phyloP scores from a whole-genome alignment of 1,140 invertebrate species.

The Berghia stephanieae region DNA sequence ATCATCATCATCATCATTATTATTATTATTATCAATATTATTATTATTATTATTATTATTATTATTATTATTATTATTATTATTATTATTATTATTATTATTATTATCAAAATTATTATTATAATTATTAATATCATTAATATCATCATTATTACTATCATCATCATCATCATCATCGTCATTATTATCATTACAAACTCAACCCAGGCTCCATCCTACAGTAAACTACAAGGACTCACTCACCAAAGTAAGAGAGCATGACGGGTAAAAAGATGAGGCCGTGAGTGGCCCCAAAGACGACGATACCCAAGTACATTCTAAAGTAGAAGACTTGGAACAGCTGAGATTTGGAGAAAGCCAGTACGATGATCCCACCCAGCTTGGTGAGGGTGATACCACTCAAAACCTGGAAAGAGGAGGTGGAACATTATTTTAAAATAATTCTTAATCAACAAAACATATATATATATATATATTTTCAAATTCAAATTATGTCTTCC shows the following conservation, averaged over 20 bases:
- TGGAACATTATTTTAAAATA: too few species aligned
- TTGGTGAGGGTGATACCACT: slow-evolving; percentile 95
- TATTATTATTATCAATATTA: too few species aligned
- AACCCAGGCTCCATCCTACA: not conserved
- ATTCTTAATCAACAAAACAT: too few species aligned
- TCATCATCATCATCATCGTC: not conserved
- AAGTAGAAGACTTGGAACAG: slow-evolving; percentile 95
- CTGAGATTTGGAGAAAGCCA: slow-evolving; percentile 92
- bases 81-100: not conserved
- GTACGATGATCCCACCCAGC: slow-evolving; percentile 87
- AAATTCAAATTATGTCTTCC: too few species aligned
- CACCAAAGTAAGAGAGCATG: slow-evolving; percentile 92
- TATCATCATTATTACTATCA: not conserved
- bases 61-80: not conserved
- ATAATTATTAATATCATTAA: not conserved
- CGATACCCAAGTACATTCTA: slow-evolving; percentile 92
- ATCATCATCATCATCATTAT: too few species aligned
- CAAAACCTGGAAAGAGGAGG: slow-evolving; percentile 81
- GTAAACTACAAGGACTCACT: slow-evolving; percentile 31
- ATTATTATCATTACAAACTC: not conserved
- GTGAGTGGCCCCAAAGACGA: slow-evolving; percentile 87
- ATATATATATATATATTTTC: too few species aligned
- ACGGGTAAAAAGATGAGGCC: slow-evolving; percentile 91
- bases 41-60: too few species aligned
- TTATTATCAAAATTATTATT: too few species aligned